A percentile compares a stretch with the other conserved stretches of the same genome.
phyloP scores from a whole-genome alignment of 1,140 invertebrate species.

The Alviniconcha marisindica region DNA sequence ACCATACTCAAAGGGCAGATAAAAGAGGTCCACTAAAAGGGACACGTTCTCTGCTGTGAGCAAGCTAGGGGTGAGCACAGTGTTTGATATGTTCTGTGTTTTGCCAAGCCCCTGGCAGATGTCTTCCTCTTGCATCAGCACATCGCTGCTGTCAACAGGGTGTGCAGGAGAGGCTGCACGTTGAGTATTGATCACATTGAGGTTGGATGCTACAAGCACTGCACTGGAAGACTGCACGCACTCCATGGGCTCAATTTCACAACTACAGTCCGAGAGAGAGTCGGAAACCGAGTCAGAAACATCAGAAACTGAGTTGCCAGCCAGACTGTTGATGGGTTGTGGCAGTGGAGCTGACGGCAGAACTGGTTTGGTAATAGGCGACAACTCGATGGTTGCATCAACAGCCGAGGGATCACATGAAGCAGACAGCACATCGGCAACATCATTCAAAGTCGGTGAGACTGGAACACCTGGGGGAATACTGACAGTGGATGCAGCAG shows the following conservation, averaged over 20 bases:
- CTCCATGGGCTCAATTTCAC: constrained; percentile 29
- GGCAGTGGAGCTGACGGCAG: background rate
- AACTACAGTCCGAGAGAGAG: constrained; percentile 11
- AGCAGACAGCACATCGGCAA: background rate
- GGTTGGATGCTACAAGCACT: constrained; percentile 5
- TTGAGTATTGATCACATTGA: background rate
- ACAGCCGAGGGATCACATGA: background rate
- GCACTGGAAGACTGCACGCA: constrained; percentile 28
- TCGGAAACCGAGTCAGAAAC: constrained; percentile 26
- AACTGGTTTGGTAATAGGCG: background rate
- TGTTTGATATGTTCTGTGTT: background rate
- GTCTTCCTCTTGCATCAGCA: constrained; percentile 66
- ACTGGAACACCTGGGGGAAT: background rate
- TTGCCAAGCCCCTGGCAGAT: constrained; percentile 15
- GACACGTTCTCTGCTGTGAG: constrained; percentile 84
- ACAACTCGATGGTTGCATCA: background rate
- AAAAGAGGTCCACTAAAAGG: constrained; percentile 95
- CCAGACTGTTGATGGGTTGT: constrained; percentile 29
- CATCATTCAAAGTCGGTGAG: background rate
- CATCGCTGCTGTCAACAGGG: constrained; percentile 53
- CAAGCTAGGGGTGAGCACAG: constrained; percentile 3
- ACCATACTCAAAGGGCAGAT: constrained; percentile 98
- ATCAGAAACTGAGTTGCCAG: background rate
- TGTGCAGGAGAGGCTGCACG: background rate
- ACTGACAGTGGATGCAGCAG: background rate